phyloP scores from a whole-genome alignment of 2,113 vertebrate species.

The Chamaetylas fuelleborni region DNA sequence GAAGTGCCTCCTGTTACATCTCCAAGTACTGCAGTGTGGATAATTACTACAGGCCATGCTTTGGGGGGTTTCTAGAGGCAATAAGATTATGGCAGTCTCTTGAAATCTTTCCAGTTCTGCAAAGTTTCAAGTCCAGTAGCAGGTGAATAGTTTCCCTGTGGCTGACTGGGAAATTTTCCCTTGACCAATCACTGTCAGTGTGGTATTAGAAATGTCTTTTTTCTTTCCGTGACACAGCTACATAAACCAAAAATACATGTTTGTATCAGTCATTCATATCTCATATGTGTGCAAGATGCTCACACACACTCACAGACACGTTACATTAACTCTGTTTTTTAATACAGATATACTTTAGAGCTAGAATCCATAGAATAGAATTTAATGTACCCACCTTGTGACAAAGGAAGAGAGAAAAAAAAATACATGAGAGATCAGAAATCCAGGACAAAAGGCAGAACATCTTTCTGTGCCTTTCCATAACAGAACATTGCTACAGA shows the following conservation, averaged over 20 bases:
- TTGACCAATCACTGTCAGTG: neutral
- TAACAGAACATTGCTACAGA: neutral
- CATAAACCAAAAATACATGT: neutral
- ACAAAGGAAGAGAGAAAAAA: neutral
- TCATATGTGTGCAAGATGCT: neutral
- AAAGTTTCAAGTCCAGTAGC: neutral
- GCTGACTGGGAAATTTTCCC: neutral
- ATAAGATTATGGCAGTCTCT: neutral
- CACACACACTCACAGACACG: neutral
- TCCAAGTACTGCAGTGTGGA: neutral
- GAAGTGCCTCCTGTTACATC: neutral
- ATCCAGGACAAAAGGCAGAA: conserved; percentile 32
- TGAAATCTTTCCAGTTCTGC: neutral
- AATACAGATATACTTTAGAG: neutral
- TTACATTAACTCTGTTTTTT: neutral
- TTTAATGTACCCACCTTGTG: neutral
- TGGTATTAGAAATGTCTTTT: neutral
- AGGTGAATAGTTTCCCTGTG: neutral
- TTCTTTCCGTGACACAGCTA: neutral
- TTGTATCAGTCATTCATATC: neutral
- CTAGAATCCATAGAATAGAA: neutral
- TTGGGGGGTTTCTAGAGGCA: neutral
- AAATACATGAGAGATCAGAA: neutral
- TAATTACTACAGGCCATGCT: neutral
- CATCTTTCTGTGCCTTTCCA: neutral